Conservation (phyloP, 2,888 invertebrate species). For the Dorcus parallelipipedus region DNA sequence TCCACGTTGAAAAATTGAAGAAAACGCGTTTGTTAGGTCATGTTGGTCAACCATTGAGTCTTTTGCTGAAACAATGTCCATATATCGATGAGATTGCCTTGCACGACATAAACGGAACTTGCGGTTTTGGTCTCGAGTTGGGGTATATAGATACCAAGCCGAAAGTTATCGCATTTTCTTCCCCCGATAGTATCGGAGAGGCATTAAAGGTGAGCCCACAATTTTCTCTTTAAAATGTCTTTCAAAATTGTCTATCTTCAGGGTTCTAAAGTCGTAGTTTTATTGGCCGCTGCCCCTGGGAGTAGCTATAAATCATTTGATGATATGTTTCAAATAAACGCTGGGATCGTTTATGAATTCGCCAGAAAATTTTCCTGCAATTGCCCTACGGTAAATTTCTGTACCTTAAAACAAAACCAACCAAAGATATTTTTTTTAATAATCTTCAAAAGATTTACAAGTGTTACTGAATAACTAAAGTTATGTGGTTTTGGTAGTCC, state of each 20-base stretch:
- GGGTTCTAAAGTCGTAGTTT: constrained; percentile 39
- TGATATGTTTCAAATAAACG: constrained; percentile 39
- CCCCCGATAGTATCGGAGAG: constrained; percentile 31
- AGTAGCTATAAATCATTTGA: constrained; percentile 26
- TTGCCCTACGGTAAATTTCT: constrained; percentile 36
- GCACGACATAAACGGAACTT: constrained; percentile 51
- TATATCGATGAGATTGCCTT: constrained; percentile 57
- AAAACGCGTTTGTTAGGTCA: constrained; percentile 37
- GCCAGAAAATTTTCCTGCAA: constrained; percentile 29
- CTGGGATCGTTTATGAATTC: constrained; percentile 36
- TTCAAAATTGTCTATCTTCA: constrained; percentile 20
- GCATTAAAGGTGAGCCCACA: constrained; percentile 22
- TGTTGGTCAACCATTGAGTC: constrained; percentile 54
- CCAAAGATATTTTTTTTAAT: too few species aligned
- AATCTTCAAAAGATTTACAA: too few species aligned
- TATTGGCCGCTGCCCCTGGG: constrained; percentile 35
- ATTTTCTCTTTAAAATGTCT: constrained; percentile 5
- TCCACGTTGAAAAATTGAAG: not conserved
- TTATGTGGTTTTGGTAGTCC: too few species aligned
- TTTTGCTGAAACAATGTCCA: constrained; percentile 58
- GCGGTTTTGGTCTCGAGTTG: constrained; percentile 47
- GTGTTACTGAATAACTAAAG: too few species aligned
- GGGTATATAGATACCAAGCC: constrained; percentile 51
- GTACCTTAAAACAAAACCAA: not conserved
- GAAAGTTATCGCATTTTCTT: constrained; percentile 40